phyloP scores from a whole-genome alignment of 2,797 vertebrate genomes.

The Danio aesculapii region DNA sequence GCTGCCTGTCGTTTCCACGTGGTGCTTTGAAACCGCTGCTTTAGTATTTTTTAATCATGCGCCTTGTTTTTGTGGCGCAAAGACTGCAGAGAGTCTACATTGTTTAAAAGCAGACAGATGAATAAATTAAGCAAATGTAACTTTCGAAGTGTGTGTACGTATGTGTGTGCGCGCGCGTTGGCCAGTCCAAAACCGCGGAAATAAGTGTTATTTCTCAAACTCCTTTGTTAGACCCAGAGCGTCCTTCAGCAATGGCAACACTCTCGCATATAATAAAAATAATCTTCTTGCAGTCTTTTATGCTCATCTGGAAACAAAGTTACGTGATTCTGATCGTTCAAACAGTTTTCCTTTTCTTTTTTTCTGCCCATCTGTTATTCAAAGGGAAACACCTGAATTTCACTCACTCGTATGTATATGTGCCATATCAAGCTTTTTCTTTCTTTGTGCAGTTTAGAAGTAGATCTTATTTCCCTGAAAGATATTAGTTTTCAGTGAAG shows the following conservation, averaged over 20 bases:
- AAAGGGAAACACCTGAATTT: constrained; percentile 19
- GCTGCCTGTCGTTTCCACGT: constrained; percentile 3
- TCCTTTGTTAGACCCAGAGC: constrained; percentile 43
- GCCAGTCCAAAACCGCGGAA: constrained; percentile 2
- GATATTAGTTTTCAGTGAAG: constrained; percentile 61
- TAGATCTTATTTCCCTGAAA: constrained; percentile 44
- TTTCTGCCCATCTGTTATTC: constrained; percentile 18
- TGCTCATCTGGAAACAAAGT: constrained; percentile 15
- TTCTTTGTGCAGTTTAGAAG: constrained; percentile 37
- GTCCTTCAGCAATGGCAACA: constrained; percentile 53
- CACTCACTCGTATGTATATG: constrained; percentile 15
- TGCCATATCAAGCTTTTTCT: constrained; percentile 25
- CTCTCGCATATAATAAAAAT: constrained; percentile 17
- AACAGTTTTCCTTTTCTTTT: background rate
- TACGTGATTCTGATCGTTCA: constrained; percentile 6
- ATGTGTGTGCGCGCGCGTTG: background rate
- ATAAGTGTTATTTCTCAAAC: constrained; percentile 14
- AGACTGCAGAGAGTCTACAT: constrained; percentile 41
- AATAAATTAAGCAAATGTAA: constrained; percentile 59
- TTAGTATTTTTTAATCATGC: constrained; percentile 52
- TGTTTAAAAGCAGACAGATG: constrained; percentile 53
- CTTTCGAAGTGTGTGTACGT: constrained; percentile 23
- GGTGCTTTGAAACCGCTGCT: constrained; percentile 41
- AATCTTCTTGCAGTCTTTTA: constrained; percentile 25
- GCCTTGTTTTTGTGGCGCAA: constrained; percentile 49